Base-by-base conservation (phyloP, 1,140 invertebrate genomes). In the Pseudomyrmex concolor region DNA sequence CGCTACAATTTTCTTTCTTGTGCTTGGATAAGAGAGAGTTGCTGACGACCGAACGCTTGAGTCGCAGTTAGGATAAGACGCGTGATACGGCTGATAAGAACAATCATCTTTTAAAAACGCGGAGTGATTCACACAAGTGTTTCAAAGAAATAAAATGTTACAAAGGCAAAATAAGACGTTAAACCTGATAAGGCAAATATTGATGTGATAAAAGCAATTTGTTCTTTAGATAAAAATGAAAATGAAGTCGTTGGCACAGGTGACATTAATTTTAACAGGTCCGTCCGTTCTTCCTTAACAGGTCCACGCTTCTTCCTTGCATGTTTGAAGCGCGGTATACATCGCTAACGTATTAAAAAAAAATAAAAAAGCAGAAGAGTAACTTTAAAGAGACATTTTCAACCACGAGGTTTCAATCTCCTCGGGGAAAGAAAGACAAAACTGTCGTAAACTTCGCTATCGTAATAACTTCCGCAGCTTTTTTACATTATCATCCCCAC, bases 401-500 rank as follows among this genome's bases (percentile, higher is more conserved):
- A 48, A 19, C 5, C 12, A 4, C 8, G 13, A 60, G 19, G 10
- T 50, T n/a, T 9, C 15, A 34, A 15, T 71, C 12, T 54, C 13
- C 13, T 12, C 0, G 10, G 15, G 12, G 1, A 22, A 54, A 70
- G 34, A 5, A n/a, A 15, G 15, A 57, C 10, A 50, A 57, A 67
- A 12, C 54, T 71, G 55, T 60, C 15, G n/a, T 72, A 25, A 19
- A 60, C 19, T 64, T 62, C 17, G 48, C 13, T 64, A 64, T 60
- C 19, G n/a, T n/a, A 43, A 60, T 63, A 63, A 43, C 63, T 62
- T 34, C 59, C 70, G 70, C 59, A 71, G 54, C 55, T 80, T 80
- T 80, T 80, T 80, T 70, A 22, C 55, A 71, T 60, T 80, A 80
- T 80, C 76, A 80, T 22, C 76, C 66, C 76, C 76, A 66, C 70